Base-by-base conservation (phyloP, 2,888 invertebrate genomes). In the Chrysolina oricalcia region DNA sequence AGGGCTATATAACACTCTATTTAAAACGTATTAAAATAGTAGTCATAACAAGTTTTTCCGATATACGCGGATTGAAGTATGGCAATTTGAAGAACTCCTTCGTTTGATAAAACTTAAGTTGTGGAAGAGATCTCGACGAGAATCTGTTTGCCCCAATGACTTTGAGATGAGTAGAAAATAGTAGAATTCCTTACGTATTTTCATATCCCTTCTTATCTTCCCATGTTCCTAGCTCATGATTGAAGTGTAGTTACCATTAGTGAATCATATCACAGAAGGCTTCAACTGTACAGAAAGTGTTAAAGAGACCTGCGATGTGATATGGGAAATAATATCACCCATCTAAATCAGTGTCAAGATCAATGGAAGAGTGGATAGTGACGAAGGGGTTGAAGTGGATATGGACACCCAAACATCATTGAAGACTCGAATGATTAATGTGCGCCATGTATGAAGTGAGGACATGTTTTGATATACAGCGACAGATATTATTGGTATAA, bases 261-360 rank as follows among this genome's bases (percentile, higher is more conserved):
- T 63, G 63, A 63, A 35, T 63, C 27, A 8, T 63, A 63, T 35
- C 63, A 35, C 3, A 63, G 63, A 40, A 2, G 48, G n/a, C 48
- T 50, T 50, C 48, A 50, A 50, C 48, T 50, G 48, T 63, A 13
- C 35, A 63, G 35, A 63, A 6, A 3, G 63, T 63, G 35, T 63
- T 35, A 63, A 35, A 63, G 63, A 63, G n/a, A 63, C 63, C 9
- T 63, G 63, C n/a, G n/a, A 63, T 63, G 40, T 63, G 17, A 63
- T 63, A 15, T 63, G 63, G 63, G 35, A 63, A 35, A 35, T 63
- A 63, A 3, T 35, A n/a, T 63, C 63, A 63, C 63, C 63, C n/a
- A 35, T 63, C 15, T 63, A 63, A 35, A 35, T 63, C 10, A 63
- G n/a, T 1, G 27, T 63, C 63, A 63, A 35, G 63, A 63, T 63